phyloP scores from a whole-genome alignment of 1,140 invertebrate species.

The Macrosteles quadrilineatus region DNA sequence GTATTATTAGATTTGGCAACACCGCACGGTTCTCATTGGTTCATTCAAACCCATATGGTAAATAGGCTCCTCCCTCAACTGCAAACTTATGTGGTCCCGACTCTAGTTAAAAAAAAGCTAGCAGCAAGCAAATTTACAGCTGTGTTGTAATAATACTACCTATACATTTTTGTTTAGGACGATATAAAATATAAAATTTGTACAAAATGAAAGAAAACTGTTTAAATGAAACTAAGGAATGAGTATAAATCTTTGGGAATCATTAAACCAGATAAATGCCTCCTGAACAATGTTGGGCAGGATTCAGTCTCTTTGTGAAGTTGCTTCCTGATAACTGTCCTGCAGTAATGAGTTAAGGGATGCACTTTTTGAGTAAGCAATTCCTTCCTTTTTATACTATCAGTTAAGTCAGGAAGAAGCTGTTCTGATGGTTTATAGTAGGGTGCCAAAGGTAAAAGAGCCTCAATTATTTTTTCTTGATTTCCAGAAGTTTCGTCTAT shows the following conservation, averaged over 20 bases:
- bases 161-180: too few relatives aligned
- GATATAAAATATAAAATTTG: too few relatives aligned
- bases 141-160: too few relatives aligned
- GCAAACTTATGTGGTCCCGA: too few relatives aligned
- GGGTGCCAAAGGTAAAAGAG: background rate
- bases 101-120: too few relatives aligned
- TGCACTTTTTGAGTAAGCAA: background rate
- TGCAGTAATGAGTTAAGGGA: background rate
- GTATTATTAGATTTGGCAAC: too few relatives aligned
- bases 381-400: background rate
- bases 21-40: too few relatives aligned
- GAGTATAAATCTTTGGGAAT: background rate
- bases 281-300: background rate
- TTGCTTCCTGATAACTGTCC: conserved; percentile 3
- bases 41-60: too few relatives aligned
- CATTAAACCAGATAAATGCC: background rate
- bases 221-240: background rate
- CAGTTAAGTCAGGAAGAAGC: background rate
- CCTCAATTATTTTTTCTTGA: background rate
- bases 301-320: conserved; percentile 1
- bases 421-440: background rate
- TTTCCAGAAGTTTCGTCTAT: background rate
- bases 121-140: too few relatives aligned
- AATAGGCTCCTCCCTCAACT: too few relatives aligned
- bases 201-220: too few relatives aligned